Evolutionary conservation across 2,797 vertebrate species (phyloP).

Genomic region (Telmatherina bonti): DNA sequence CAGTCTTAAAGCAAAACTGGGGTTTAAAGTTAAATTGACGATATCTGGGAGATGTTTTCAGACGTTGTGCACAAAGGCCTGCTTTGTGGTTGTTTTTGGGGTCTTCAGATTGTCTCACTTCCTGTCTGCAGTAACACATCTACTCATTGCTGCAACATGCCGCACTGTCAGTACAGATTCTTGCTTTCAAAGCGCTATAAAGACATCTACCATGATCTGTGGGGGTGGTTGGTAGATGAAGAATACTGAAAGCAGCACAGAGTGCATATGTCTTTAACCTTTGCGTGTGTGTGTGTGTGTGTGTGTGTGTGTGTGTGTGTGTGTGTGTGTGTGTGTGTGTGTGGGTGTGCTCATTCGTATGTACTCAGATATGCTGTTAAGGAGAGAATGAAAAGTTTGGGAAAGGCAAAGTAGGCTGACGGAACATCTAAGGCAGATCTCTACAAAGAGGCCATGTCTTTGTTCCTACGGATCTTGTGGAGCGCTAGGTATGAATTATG

Average conservation of each 20-base stretch:
- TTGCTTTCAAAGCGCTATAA: constrained; percentile 51
- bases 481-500: constrained; percentile 78
- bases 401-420: constrained; percentile 64
- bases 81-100: constrained; percentile 35
- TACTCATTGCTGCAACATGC: constrained; percentile 28
- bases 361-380: constrained; percentile 9
- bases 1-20: constrained; percentile 44
- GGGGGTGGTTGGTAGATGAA: constrained; percentile 47
- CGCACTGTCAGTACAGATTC: constrained; percentile 41
- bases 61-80: constrained; percentile 21
- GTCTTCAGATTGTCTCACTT: constrained; percentile 33
- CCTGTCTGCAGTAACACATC: constrained; percentile 27
- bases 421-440: constrained; percentile 72
- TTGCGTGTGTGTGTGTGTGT: constrained; percentile 23
- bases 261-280: constrained; percentile 50
- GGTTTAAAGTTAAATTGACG: constrained; percentile 64
- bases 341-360: constrained; percentile 19
- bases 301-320: constrained; percentile 9
- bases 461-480: constrained; percentile 71
- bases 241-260: constrained; percentile 59
- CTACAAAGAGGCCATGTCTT: constrained; percentile 74
- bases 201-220: constrained; percentile 45
- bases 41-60: constrained; percentile 35
- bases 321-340: constrained; percentile 9
- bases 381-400: constrained; percentile 62